Base-by-base conservation (phyloP, 30 jellyfish, hydroid and myxozoan genomes). In the Pseudorhiza aurosa region DNA sequence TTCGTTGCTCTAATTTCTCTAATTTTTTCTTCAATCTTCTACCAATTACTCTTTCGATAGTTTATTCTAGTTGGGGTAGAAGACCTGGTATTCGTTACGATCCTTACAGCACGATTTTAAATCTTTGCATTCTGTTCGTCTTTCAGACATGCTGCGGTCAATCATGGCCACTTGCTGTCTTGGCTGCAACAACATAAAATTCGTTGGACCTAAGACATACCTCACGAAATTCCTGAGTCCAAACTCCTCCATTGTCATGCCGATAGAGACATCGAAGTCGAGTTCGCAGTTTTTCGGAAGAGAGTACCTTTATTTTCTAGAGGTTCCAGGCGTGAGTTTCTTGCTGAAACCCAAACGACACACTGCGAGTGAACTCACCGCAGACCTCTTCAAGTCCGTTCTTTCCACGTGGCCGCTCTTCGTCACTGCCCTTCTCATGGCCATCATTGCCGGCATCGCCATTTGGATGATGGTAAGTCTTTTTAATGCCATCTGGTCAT, bases 401-500 rank as follows among this genome's bases (percentile, higher is more conserved):
- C 44, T 88, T 2, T 53, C 89, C 11, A 88, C 97, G 14, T 88
- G 97, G 97, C 97, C 97, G 18, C 80, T 88, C 19, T 88, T 88
- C 32, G 32, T 88, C 26, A 88, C 88, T 1, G 97, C 97, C 26
- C 60, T 88, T 56, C 80, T 77, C 37, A 88, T 80, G 89, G 97
- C 97, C n/a, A 65, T 80, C 21, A 79, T 88, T 24, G 97, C 97
- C 24, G 97, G 97, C 14, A 56, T 84, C 53, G 94, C 89, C 1
- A 91, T 88, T 25, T 88, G 97, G 97, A 73, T 80, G 85, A 65
- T 88, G 97, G 97, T 88, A 78, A 19, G 94, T 3, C 14, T 36
- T 21, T 0, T 4, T 47, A 9, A n/a, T n/a, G n/a, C n/a, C n/a
- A n/a, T n/a, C n/a, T n/a, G n/a, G n/a, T n/a, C n/a, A n/a, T n/a